A percentile compares a stretch with the other conserved stretches of the same genome.
phyloP scores from a whole-genome alignment of 2,888 invertebrate genomes.

The Eretmocerus hayati region DNA sequence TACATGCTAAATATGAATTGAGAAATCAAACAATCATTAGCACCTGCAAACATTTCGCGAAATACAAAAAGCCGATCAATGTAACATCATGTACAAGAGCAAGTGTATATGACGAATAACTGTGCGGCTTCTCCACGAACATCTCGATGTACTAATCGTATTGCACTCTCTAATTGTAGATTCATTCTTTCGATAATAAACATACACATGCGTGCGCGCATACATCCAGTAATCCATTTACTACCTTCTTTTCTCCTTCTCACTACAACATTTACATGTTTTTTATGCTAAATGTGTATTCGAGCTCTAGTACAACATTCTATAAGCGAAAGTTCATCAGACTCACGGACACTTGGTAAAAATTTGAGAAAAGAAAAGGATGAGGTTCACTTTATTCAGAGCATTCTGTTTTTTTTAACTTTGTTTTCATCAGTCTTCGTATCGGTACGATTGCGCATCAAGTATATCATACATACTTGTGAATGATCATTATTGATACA shows the following conservation, averaged over 20 bases:
- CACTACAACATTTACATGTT: not conserved
- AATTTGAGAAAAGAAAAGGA: constrained; percentile 13
- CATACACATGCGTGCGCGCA: constrained; percentile 9
- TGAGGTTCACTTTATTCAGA: constrained; percentile 5
- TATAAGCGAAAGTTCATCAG: constrained; percentile 12
- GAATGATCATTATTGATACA: too few relatives aligned
- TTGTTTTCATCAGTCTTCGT: constrained; percentile 21
- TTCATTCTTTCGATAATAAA: not conserved
- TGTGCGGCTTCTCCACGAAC: constrained; percentile 14
- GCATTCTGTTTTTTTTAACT: constrained; percentile 12
- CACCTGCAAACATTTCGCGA: too few relatives aligned
- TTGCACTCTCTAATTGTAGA: constrained; percentile 13
- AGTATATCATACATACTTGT: constrained; percentile 6
- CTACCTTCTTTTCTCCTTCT: constrained; percentile 2
- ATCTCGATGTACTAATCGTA: constrained; percentile 13
- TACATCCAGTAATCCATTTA: constrained; percentile 7
- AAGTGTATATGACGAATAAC: constrained; percentile 15
- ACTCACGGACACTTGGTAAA: constrained; percentile 5
- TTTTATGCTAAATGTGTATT: constrained; percentile 3
- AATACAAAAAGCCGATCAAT: constrained; percentile 17
- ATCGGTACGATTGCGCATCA: constrained; percentile 13
- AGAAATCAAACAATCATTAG: too few relatives aligned
- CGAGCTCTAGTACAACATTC: not conserved
- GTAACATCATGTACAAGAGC: constrained; percentile 15
- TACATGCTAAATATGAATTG: too few relatives aligned